These are phyloP conservation scores for Morpho achilles DNA, from an alignment of 2,888 invertebrate species.

Conservation along the genomic window DNA sequence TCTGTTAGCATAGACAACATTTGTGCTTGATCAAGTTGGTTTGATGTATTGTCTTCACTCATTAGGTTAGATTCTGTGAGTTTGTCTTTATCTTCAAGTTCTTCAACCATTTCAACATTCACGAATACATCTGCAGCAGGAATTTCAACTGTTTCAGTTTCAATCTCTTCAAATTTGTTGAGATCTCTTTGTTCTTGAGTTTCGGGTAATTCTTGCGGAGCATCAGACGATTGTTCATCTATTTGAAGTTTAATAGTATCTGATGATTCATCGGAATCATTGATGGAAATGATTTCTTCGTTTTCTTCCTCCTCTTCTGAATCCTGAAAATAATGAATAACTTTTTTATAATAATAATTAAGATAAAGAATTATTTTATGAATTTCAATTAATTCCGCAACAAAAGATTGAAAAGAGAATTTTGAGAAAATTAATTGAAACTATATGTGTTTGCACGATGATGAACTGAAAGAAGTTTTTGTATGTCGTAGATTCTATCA, in stretches of 20 bases:
- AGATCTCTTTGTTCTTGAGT: background rate
- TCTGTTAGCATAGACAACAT: conserved; percentile 58
- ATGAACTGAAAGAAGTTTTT: too few species aligned
- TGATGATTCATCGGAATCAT: conserved; percentile 44
- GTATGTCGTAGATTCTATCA: too few species aligned
- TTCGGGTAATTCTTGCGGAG: background rate
- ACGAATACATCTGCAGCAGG: background rate
- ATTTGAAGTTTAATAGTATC: conserved; percentile 35
- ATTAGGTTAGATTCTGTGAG: conserved; percentile 10
- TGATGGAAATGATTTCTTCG: conserved; percentile 54
- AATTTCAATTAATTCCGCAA: background rate
- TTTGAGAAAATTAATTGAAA: too few species aligned
- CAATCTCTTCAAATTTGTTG: conserved; percentile 14
- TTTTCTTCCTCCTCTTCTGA: conserved; percentile 34
- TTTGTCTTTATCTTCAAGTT: conserved; percentile 3
- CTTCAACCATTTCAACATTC: background rate
- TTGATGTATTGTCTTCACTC: conserved; percentile 25
- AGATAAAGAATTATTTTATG: too few species aligned
- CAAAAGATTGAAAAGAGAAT: background rate
- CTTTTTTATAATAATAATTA: too few species aligned
- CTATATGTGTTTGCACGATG: too few species aligned
- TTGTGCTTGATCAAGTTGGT: conserved; percentile 50
- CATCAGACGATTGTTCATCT: conserved; percentile 29
- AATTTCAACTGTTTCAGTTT: background rate
- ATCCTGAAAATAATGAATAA: conserved; percentile 30